phyloP scores from a whole-genome alignment of 2,113 vertebrate genomes.

The Phrynosoma platyrhinos region DNA sequence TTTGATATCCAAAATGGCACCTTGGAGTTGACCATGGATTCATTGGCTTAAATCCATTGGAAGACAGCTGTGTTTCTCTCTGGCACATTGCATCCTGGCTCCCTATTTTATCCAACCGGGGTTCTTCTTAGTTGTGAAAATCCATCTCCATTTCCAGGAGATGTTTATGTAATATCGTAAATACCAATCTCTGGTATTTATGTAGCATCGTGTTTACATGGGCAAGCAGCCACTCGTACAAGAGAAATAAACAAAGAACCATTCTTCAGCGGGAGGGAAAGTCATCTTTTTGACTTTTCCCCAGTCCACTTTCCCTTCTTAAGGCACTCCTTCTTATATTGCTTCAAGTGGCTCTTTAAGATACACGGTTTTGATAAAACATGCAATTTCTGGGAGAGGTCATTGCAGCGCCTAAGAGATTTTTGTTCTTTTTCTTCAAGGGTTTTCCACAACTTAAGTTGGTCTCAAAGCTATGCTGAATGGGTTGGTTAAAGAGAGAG shows the following conservation, averaged over 20 bases:
- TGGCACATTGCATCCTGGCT: background rate
- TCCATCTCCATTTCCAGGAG: conserved; percentile 73
- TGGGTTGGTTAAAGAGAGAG: conserved; percentile 50
- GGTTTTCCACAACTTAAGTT: conserved; percentile 24
- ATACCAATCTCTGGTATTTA: conserved; percentile 81
- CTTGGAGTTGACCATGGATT: background rate
- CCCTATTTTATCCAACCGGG: conserved; percentile 45
- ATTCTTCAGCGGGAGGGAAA: conserved; percentile 75
- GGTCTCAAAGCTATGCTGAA: conserved; percentile 8
- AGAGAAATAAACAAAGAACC: conserved; percentile 81
- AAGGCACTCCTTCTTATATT: conserved; percentile 80
- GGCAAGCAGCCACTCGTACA: conserved; percentile 80
- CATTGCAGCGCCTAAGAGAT: conserved; percentile 75
- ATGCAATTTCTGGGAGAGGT: conserved; percentile 67
- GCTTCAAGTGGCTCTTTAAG: conserved; percentile 75
- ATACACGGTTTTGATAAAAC: conserved; percentile 76
- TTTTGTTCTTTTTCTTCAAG: conserved; percentile 60
- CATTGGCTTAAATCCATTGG: background rate
- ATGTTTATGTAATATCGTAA: conserved; percentile 82
- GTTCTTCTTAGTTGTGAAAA: conserved; percentile 70
- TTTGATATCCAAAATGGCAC: background rate
- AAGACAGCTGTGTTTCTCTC: rapidly evolving
- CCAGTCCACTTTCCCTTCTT: conserved; percentile 79
- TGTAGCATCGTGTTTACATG: conserved; percentile 76
- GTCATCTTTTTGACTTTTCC: background rate